A percentile compares a stretch with the other conserved stretches of the same genome.
Conservation (phyloP, 2,888 invertebrate genomes). For the Petrolisthes manimaculis region DNA sequence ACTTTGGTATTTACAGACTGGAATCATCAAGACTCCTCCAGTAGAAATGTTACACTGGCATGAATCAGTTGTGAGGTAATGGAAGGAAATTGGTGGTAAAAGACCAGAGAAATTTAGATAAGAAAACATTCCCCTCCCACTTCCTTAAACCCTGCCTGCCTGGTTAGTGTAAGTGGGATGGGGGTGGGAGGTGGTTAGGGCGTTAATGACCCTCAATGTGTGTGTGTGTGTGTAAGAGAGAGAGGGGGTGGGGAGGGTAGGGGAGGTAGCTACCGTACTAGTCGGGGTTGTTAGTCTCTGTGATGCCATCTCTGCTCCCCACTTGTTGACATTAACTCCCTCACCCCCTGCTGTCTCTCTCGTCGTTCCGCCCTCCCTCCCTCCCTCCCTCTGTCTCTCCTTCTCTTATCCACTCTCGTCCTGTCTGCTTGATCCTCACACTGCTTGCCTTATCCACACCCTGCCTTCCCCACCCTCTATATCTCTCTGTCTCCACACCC, state of each 20-base stretch:
- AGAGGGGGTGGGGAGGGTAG: neutral
- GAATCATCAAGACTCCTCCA: too few species aligned
- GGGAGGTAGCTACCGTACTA: slow-evolving; percentile 6
- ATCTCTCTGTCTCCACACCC: neutral
- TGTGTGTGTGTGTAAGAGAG: neutral
- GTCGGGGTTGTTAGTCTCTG: slow-evolving; percentile 36
- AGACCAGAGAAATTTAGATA: too few species aligned
- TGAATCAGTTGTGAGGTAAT: neutral
- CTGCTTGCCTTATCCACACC: neutral
- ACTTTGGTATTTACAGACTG: too few species aligned
- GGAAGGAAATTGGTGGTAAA: neutral
- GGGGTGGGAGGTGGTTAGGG: slow-evolving; percentile 6
- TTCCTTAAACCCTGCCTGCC: too few species aligned
- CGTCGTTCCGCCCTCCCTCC: slow-evolving; percentile 20
- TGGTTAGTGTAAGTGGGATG: neutral
- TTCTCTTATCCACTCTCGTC: neutral
- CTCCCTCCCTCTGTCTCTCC: neutral
- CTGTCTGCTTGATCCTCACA: neutral
- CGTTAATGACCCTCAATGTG: slow-evolving; percentile 18
- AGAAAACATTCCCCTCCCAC: too few species aligned
- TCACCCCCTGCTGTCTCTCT: slow-evolving; percentile 26
- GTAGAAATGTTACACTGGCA: too few species aligned
- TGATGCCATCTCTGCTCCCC: slow-evolving; percentile 44
- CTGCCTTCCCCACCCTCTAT: neutral
- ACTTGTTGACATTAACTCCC: slow-evolving; percentile 47